Conservation (phyloP, 2,113 vertebrate genomes). For the Xenotilapia leptura region DNA sequence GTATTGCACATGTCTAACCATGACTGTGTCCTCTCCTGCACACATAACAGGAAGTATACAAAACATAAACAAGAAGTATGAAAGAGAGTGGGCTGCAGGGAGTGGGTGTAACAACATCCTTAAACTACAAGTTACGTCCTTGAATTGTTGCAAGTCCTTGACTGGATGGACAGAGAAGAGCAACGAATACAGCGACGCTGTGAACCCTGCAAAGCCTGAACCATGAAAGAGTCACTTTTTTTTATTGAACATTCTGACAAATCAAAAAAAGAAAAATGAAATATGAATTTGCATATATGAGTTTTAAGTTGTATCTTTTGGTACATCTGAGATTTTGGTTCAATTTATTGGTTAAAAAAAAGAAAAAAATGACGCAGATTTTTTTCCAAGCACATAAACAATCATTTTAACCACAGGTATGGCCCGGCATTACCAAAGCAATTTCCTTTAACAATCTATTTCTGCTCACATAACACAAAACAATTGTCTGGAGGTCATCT, state of each 20-base stretch:
- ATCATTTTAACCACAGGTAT: not conserved
- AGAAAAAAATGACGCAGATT: rapidly evolving
- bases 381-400: not conserved
- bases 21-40: not conserved
- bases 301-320: not conserved
- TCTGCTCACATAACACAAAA: not conserved
- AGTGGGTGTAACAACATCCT: not conserved
- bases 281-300: not conserved
- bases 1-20: not conserved
- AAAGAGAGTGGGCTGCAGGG: not conserved
- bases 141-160: not conserved
- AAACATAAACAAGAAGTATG: not conserved
- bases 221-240: rapidly evolving
- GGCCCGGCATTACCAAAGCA: rapidly evolving
- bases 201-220: not conserved
- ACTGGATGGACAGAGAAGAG: not conserved
- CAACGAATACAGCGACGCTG: not conserved
- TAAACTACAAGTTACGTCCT: not conserved
- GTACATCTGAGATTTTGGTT: not conserved
- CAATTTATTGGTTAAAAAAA: not conserved
- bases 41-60: constrained; percentile 30
- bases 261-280: not conserved
- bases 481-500: not conserved
- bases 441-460: not conserved
- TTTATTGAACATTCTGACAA: not conserved